Evolutionary conservation across 2,888 invertebrate species (phyloP).

Genomic region (Nemapogon koenigi): DNA sequence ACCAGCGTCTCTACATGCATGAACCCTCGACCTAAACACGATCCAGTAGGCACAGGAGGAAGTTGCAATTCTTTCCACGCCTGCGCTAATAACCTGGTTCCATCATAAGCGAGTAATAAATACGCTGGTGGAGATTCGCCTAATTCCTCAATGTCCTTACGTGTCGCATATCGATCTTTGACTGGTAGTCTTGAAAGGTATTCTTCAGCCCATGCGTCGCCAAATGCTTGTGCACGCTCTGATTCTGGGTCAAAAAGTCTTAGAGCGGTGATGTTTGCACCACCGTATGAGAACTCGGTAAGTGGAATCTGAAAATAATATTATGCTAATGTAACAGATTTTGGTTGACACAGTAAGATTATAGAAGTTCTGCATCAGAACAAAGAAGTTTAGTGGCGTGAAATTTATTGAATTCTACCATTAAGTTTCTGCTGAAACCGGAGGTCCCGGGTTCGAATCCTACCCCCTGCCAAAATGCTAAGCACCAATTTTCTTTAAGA

Average conservation of each 20-base stretch:
- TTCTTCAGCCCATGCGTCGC: not conserved
- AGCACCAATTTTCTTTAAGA: too few relatives aligned
- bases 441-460: too few relatives aligned
- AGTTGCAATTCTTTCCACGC: conserved; percentile 21
- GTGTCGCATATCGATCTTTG: conserved; percentile 12
- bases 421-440: too few relatives aligned
- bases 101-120: conserved; percentile 32
- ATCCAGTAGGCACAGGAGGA: conserved; percentile 18
- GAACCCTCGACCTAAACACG: conserved; percentile 28
- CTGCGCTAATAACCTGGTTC: conserved; percentile 19
- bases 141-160: conserved; percentile 12
- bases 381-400: too few relatives aligned
- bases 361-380: too few relatives aligned
- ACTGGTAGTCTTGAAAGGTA: not conserved
- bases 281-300: conserved; percentile 40
- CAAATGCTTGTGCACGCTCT: conserved; percentile 5
- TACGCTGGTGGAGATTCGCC: conserved; percentile 23
- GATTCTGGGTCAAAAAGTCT: conserved; percentile 33
- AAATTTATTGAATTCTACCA: too few relatives aligned
- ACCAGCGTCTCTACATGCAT: conserved; percentile 50
- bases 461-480: too few relatives aligned
- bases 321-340: too few relatives aligned
- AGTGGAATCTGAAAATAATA: too few relatives aligned
- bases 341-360: too few relatives aligned
- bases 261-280: conserved; percentile 39